These are phyloP conservation scores for Ridgeia piscesae DNA, from an alignment of 1,140 invertebrate genomes.

Conservation along the genomic window DNA sequence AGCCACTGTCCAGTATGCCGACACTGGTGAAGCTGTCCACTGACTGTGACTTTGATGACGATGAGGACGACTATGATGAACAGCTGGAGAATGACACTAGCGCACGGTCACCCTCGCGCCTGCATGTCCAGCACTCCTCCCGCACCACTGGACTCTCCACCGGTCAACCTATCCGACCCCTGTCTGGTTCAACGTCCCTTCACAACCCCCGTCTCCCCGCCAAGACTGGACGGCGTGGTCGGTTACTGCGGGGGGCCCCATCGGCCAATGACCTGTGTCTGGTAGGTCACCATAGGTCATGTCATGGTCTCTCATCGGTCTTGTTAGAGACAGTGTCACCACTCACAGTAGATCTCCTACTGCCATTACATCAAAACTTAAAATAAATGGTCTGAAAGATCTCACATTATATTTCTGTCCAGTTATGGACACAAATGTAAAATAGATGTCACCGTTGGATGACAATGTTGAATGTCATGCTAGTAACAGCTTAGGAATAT, in stretches of 20 bases:
- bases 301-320: neutral
- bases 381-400: too few species aligned
- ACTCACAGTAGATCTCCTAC: too few species aligned
- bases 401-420: too few species aligned
- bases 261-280: neutral
- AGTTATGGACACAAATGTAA: too few species aligned
- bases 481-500: too few species aligned
- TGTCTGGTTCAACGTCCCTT: conserved; percentile 34
- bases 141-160: too few species aligned
- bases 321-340: too few species aligned
- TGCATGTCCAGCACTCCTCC: neutral
- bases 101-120: conserved; percentile 25
- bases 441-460: too few species aligned
- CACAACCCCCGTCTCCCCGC: conserved; percentile 35
- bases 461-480: too few species aligned
- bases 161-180: conserved; percentile 28
- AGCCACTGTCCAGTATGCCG: conserved; percentile 52
- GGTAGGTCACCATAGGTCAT: neutral
- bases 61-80: conserved; percentile 41
- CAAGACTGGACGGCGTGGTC: conserved; percentile 8
- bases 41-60: conserved; percentile 25
- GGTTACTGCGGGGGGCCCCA: conserved; percentile 36
- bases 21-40: conserved; percentile 32
- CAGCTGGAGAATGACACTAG: conserved; percentile 38
- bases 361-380: too few species aligned